Evolutionary conservation across 2,113 vertebrate species (phyloP).

Genomic region (Rattus norvegicus): DNA sequence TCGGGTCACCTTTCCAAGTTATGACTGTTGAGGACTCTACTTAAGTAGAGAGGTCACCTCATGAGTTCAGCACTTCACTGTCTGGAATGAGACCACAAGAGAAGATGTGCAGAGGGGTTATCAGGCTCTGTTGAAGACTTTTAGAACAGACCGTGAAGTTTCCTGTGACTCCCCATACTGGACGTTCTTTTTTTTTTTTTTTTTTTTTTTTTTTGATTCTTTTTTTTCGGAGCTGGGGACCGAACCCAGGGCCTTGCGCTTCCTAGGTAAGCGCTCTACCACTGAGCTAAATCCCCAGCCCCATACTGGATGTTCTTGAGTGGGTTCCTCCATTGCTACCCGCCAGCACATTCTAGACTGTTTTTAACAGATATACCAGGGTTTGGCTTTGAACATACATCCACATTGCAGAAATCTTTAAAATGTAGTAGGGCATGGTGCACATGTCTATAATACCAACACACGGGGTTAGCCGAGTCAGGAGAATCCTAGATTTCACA

Average conservation of each 20-base stretch:
- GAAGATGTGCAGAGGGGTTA: not conserved
- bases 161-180: not conserved
- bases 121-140: not conserved
- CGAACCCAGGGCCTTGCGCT: too few species aligned
- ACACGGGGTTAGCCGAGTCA: not conserved
- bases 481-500: not conserved
- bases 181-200: too few species aligned
- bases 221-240: too few species aligned
- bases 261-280: too few species aligned
- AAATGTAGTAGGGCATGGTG: not conserved
- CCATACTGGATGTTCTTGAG: not conserved
- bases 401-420: not conserved
- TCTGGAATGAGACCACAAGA: not conserved
- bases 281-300: too few species aligned
- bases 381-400: slow-evolving; percentile 8
- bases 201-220: too few species aligned
- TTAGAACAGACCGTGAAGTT: not conserved
- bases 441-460: not conserved
- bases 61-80: not conserved
- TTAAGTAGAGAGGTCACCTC: not conserved
- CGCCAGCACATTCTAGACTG: not conserved
- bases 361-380: not conserved
- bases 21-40: not conserved
- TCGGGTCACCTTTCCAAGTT: not conserved
- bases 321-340: not conserved